Evolutionary conservation across 2,888 invertebrate species (phyloP), one percentile per base, ranked within the genome.

Genomic region (Actias luna): DNA sequence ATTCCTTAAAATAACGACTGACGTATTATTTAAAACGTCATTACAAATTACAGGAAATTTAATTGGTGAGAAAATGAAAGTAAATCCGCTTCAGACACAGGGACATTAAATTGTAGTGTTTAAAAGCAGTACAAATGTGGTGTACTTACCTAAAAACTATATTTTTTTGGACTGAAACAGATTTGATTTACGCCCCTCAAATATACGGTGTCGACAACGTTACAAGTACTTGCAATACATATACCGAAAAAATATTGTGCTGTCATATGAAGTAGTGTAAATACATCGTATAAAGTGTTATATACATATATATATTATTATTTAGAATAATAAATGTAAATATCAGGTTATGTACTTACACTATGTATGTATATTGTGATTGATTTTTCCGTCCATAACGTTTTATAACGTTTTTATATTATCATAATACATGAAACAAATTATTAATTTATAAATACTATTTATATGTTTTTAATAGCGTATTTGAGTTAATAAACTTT

Each of bases 331-430:
- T 63, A 64, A 67, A 67, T 73, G 70, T 77, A 72, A 64, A 65
- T 65, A 64, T 63, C 65, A 67, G 42, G 52, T 36, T 63, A n/a
- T 65, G 68, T 88, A 83, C 85, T 65, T 91, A 91, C 89, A 85
- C 70, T 87, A 66, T 65, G 89, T 92, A 90, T 68, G 88, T 90
- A 79, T 88, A 84, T 87, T 84, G 88, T 89, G 89, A 90, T 89
- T 77, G 69, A 67, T 62, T 67, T 75, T 66, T 81, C 87, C 88
- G 87, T 91, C 89, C 91, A 79, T 79, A 78, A 75, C 74, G 55
- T 67, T 69, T 76, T 77, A 76, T 63, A 68, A 77, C 70, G 73
- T 64, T 29, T 12, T 63, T 46, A 46, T 10, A 10, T 10, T 46
- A 46, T 22, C 46, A 27, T 29, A 27, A 16, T 29, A 55, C 8